Evolutionary conservation across 2,797 vertebrate genomes (phyloP), one percentile per base, ranked within the genome.

Genomic region (Argyrosomus regius): DNA sequence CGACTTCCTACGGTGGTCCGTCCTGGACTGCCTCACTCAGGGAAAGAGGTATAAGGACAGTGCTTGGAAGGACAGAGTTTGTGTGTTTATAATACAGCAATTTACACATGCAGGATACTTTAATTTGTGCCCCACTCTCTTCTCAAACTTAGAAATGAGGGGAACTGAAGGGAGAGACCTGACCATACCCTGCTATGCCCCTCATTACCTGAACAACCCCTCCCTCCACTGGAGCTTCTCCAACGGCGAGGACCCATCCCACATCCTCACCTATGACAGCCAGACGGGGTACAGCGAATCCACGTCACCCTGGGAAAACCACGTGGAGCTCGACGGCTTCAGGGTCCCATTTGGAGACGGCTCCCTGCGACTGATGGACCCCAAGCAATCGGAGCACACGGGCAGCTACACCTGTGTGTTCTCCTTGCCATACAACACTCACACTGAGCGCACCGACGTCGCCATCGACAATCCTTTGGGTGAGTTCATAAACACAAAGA

Each of bases 391-490:
- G 0, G 77, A 84, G 10, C 92, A 94, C 89, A 68, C 82, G 2
- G 95, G 95, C 45, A 88, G 71, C 31, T 96, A 94, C 88, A 92
- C 73, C 18, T 96, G 95, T 54, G 86, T 72, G 68, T 90, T 94
- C 85, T 87, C 90, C 0, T 3, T 67, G 7, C 56, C 67, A 6
- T 45, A 78, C 81, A 88, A 39, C 75, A 90, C 53, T 1, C 92
- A 96, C 86, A 89, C 87, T 0, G 93, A 92, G 1, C 87, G 83
- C 18, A 88, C 52, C 0, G 77, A 72, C 0, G 89, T 96, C 81
- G 88, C 58, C 26, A 90, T 95, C 22, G 8, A 65, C 1, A 11
- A 7, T 0, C 7, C 77, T 39, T 0, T 0, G 0, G 80, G 82
- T 89, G 83, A 91, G 89, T 13, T 6, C 48, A 28, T 1, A 43